Evolutionary conservation across 2,888 invertebrate species (phyloP).

Genomic region (Galerucella calmariensis): DNA sequence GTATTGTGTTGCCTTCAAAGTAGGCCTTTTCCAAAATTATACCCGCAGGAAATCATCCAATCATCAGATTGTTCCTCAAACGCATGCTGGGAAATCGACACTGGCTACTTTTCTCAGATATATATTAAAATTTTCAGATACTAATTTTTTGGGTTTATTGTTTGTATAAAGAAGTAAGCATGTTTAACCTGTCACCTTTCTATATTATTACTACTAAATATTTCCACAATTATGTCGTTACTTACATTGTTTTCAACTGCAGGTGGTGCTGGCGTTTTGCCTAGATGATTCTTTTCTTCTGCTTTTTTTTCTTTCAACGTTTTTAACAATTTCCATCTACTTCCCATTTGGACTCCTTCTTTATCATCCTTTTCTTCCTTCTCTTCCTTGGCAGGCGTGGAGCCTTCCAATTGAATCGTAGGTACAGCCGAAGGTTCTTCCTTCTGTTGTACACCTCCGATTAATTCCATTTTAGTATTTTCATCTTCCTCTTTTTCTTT

Average conservation of each 20-base stretch:
- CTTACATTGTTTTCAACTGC: constrained; percentile 76
- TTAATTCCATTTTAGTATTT: constrained; percentile 47
- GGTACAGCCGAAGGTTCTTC: constrained; percentile 60
- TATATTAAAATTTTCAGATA: no score
- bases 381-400: constrained; percentile 57
- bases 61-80: no score
- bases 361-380: constrained; percentile 61
- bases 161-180: no score
- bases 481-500: constrained; percentile 54
- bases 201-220: no score
- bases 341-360: constrained; percentile 73
- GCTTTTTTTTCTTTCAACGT: constrained; percentile 90
- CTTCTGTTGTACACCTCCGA: constrained; percentile 50
- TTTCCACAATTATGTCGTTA: constrained; percentile 51
- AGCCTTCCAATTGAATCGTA: constrained; percentile 66
- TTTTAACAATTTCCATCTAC: constrained; percentile 92
- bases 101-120: no score
- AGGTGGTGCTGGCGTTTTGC: constrained; percentile 71
- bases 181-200: no score
- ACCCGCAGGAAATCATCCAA: no score
- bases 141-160: no score
- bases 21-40: no score
- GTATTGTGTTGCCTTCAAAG: no score
- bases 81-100: no score
- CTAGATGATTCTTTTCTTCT: constrained; percentile 82